Base-by-base conservation (phyloP, 2,797 vertebrate genomes). In the Eleutherodactylus coqui region DNA sequence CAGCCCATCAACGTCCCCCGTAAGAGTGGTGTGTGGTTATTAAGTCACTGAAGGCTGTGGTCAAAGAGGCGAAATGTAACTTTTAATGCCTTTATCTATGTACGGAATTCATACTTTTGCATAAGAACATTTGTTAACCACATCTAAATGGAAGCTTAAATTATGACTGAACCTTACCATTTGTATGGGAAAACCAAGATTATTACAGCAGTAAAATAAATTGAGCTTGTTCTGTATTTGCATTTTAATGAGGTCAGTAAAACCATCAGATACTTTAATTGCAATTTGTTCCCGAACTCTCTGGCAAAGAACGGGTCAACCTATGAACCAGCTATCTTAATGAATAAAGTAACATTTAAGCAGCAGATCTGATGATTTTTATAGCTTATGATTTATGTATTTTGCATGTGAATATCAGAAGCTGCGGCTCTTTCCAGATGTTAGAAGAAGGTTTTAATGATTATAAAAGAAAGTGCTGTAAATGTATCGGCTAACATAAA, bases 171-270 rank as follows among this genome's bases (percentile, higher is more conserved):
- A 81, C 67, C 85, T 75, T 81, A 75, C 64, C 69, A 81, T 75
- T 80, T 86, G 34, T 81, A 86, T 86, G 69, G 32, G 85, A 73
- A 75, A 81, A 81, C 77, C 43, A 62, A 81, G 69, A 86, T 86
- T 81, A 81, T 86, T 81, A 70, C 77, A 86, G 85, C 77, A 75
- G 77, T 86, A 81, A 86, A 86, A 81, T 81, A 81, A 86, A 86
- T 86, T 81, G 77, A 60, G 62, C 78, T 73, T 86, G 78, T 60
- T 58, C 85, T 51, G 77, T 75, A 86, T 86, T 86, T 86, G 78
- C 85, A 86, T 86, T 86, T 86, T 86, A 81, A 86, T 86, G 85
- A 86, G 85, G 85, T 86, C 85, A 86, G 85, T 86, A 86, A 86
- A 86, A 81, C 70, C 85, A 86, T 86, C 85, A 86, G 78, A 81